Percentiles rank a stretch among this genome's conserved stretches.
These are phyloP conservation scores for Aphelinus certus DNA, from an alignment of 1,140 invertebrate species.

Conservation along the genomic window DNA sequence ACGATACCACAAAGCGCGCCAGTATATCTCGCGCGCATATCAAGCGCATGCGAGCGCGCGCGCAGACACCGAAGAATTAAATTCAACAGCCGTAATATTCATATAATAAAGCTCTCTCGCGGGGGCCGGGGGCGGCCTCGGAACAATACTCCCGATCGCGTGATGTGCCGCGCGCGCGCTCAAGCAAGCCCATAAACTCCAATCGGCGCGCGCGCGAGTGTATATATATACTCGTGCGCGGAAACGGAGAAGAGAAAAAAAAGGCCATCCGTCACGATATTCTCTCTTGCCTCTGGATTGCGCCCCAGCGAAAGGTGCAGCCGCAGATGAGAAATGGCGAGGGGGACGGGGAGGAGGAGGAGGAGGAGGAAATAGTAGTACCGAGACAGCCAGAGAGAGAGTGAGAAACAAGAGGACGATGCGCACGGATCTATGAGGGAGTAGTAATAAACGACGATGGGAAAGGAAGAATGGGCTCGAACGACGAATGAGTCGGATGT, in stretches of 20 bases:
- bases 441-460: constrained; percentile 18
- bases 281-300: constrained; percentile 1
- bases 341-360: background rate
- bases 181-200: constrained; percentile 32
- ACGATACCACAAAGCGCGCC: background rate
- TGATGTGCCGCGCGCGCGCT: background rate
- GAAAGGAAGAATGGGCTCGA: background rate
- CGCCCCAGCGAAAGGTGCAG: constrained; percentile 2
- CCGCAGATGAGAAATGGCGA: background rate
- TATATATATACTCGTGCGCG: background rate
- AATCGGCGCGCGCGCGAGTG: constrained; percentile 8
- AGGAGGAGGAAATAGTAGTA: background rate
- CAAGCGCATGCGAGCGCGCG: constrained; percentile 2
- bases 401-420: background rate
- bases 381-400: background rate
- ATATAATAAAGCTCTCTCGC: constrained; percentile 17
- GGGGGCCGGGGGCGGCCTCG: background rate
- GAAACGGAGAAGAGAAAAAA: constrained; percentile 4
- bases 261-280: constrained; percentile 23
- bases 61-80: background rate
- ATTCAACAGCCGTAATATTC: constrained; percentile 30
- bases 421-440: background rate
- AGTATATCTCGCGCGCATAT: constrained; percentile 1
- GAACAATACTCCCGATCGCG: constrained; percentile 14
- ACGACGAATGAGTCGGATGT: no score